Evolutionary conservation across 2,797 vertebrate genomes (phyloP).

Genomic region (Eupleurogrammus muticus): DNA sequence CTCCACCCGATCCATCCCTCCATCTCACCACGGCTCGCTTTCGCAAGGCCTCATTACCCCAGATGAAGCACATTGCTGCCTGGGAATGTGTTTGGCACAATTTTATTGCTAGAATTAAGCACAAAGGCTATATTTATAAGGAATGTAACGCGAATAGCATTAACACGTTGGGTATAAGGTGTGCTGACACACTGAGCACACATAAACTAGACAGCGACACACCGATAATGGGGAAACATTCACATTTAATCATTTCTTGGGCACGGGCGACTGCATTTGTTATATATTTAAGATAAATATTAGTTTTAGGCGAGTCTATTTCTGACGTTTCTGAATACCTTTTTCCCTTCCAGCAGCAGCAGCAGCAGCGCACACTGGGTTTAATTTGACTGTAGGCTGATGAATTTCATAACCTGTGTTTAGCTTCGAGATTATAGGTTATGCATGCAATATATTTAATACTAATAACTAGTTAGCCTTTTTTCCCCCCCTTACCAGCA

Average conservation of each 20-base stretch:
- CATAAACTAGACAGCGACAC: slow-evolving; percentile 2
- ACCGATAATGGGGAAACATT: slow-evolving; percentile 25
- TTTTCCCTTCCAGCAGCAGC: too few relatives aligned
- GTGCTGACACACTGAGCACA: slow-evolving; percentile 9
- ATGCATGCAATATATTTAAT: slow-evolving; percentile 9
- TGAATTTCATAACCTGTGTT: slow-evolving; percentile 26
- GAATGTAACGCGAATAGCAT: not conserved
- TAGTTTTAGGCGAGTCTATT: slow-evolving; percentile 15
- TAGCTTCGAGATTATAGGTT: slow-evolving; percentile 29
- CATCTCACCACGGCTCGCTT: slow-evolving; percentile 1
- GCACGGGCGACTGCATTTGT: slow-evolving; percentile 15
- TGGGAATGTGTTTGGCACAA: not conserved
- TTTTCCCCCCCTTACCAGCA: slow-evolving; percentile 9
- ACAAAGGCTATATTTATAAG: not conserved
- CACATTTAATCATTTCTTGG: slow-evolving; percentile 14
- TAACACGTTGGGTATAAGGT: not conserved
- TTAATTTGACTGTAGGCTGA: slow-evolving; percentile 29
- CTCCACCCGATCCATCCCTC: slow-evolving; percentile 28
- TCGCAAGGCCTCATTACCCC: slow-evolving; percentile 50
- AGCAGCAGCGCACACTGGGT: slow-evolving; percentile 3
- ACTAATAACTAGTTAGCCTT: slow-evolving; percentile 18
- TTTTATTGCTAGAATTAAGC: not conserved
- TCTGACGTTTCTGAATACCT: not conserved
- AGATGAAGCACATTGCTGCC: slow-evolving; percentile 4
- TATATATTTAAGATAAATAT: slow-evolving; percentile 40